A percentile compares a stretch with the other conserved stretches of the same genome.
Evolutionary conservation across 2,113 vertebrate species (phyloP).

Genomic region (Hippocampus zosterae): DNA sequence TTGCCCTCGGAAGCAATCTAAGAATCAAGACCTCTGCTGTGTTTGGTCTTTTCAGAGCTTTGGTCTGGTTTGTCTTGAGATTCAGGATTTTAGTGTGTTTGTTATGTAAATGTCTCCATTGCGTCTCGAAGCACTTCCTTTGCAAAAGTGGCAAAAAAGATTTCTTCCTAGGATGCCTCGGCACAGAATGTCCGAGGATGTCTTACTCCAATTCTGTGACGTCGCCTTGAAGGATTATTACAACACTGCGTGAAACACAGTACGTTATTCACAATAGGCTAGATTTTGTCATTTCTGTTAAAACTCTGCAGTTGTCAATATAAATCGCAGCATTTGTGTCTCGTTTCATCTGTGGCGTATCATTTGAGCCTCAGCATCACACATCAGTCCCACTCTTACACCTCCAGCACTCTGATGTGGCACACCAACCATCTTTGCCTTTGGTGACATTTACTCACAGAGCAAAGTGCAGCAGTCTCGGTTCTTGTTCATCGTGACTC

Average conservation of each 20-base stretch:
- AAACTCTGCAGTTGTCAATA: not conserved
- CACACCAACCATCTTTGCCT: conserved; percentile 1
- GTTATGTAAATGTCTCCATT: not conserved
- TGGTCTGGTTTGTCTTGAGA: not conserved
- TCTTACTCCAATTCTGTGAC: not conserved
- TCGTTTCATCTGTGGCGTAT: not conserved
- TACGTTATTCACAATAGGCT: not conserved
- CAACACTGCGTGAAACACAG: not conserved
- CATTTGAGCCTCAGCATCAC: not conserved
- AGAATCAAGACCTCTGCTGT: not conserved
- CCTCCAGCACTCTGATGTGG: not conserved
- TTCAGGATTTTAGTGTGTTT: not conserved
- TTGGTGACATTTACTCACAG: not conserved
- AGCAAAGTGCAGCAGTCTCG: not conserved
- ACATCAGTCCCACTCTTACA: not conserved
- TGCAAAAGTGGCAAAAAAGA: not conserved
- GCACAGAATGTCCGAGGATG: not conserved
- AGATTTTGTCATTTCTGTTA: not conserved
- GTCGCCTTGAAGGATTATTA: not conserved
- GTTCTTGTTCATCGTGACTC: not conserved
- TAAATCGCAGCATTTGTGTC: not conserved
- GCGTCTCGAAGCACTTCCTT: not conserved
- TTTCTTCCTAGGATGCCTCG: not conserved
- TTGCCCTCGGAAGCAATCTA: not conserved
- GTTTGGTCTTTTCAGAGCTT: not conserved